Evolutionary conservation across 2,888 invertebrate species (phyloP).

Genomic region (Acanthoscelides obtectus): DNA sequence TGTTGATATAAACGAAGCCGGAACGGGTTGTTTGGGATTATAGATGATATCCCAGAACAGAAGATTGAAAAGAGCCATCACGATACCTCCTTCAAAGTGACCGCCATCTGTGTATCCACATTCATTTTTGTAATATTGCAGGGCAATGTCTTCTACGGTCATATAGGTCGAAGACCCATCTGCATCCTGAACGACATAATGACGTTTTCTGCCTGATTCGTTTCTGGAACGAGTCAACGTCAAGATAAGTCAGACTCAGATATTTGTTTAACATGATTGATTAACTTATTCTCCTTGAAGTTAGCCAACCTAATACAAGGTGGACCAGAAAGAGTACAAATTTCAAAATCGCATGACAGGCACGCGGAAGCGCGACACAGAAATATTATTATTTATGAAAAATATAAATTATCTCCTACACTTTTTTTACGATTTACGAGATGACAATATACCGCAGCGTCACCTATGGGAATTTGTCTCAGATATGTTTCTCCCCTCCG

Average conservation of each 20-base stretch:
- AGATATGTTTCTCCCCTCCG: too few species aligned
- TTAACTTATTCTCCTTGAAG: too few species aligned
- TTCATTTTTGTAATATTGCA: conserved; percentile 47
- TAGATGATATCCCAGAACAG: conserved; percentile 80
- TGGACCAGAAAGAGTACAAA: too few species aligned
- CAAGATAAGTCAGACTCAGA: neutral
- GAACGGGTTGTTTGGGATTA: conserved; percentile 44
- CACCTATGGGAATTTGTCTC: too few species aligned
- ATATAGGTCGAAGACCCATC: conserved; percentile 43
- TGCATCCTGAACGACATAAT: conserved; percentile 31
- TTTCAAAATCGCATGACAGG: too few species aligned
- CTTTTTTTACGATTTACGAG: too few species aligned
- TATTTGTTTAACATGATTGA: too few species aligned
- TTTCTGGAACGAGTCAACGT: conserved; percentile 25
- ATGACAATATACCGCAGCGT: too few species aligned
- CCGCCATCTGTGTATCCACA: conserved; percentile 49
- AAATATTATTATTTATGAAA: too few species aligned
- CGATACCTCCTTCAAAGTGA: conserved; percentile 40
- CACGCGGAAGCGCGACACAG: too few species aligned
- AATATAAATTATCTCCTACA: too few species aligned
- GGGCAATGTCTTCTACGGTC: conserved; percentile 55
- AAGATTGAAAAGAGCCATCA: conserved; percentile 34
- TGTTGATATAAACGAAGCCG: conserved; percentile 57
- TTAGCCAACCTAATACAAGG: too few species aligned
- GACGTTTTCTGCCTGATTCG: conserved; percentile 35